A percentile compares a stretch with the other conserved stretches of the same genome.
Conservation (phyloP, 2,888 invertebrate species). For the Dasypolia templi region DNA sequence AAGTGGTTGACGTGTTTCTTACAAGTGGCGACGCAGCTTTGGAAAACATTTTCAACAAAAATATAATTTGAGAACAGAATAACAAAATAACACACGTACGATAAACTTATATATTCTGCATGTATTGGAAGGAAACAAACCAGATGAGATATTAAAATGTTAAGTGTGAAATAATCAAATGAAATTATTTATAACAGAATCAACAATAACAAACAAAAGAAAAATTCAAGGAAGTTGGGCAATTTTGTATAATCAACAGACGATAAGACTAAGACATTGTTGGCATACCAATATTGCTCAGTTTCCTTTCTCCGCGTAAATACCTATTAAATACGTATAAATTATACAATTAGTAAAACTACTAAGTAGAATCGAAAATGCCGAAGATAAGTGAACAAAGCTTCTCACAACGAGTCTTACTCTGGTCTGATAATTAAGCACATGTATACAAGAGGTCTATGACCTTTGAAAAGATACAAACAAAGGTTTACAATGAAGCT, state of each 20-base stretch:
- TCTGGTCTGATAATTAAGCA: conserved; percentile 35
- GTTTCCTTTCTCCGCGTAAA: conserved; percentile 9
- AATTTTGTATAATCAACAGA: not conserved
- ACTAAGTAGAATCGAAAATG: conserved; percentile 29
- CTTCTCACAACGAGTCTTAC: conserved; percentile 43
- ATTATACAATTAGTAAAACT: conserved; percentile 31
- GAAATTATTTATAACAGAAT: conserved; percentile 15
- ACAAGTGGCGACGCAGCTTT: not conserved
- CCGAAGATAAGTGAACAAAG: conserved; percentile 14
- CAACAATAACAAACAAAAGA: conserved; percentile 31
- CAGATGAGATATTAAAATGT: not conserved
- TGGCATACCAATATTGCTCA: not conserved
- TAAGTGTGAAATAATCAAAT: conserved; percentile 3
- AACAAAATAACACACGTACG: conserved; percentile 15
- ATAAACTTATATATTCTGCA: not conserved
- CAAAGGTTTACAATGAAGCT: conserved; percentile 30
- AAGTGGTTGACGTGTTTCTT: too few species aligned
- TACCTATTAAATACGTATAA: conserved; percentile 33
- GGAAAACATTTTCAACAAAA: conserved; percentile 25
- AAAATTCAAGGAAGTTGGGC: not conserved
- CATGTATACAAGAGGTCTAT: conserved; percentile 36
- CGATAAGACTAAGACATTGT: not conserved
- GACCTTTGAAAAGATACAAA: conserved; percentile 39
- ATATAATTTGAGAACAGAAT: conserved; percentile 29
- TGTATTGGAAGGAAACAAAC: not conserved